phyloP scores from a whole-genome alignment of 2,888 invertebrate genomes.

The Tortrix viridana region DNA sequence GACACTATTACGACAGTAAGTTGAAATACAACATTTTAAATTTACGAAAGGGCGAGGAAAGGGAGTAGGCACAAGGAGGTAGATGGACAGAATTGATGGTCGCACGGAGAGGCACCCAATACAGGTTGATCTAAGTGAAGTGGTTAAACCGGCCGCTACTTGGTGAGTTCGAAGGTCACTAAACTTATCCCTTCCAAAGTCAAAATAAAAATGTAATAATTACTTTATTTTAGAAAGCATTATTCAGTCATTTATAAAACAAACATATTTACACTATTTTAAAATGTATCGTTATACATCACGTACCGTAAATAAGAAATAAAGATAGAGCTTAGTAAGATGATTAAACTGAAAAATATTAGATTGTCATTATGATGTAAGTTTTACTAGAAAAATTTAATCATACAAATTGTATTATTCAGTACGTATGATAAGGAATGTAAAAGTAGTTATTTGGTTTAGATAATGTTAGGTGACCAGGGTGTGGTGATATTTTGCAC shows the following conservation, averaged over 20 bases:
- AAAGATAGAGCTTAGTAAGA: conserved; percentile 84
- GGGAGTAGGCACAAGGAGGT: conserved; percentile 25
- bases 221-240: conserved; percentile 67
- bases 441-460: conserved; percentile 80
- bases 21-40: conserved; percentile 8
- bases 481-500: conserved; percentile 85
- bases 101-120: conserved; percentile 16
- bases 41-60: conserved; percentile 10
- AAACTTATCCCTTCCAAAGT: conserved; percentile 58
- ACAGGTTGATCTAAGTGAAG: conserved; percentile 21
- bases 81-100: conserved; percentile 12
- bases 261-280: conserved; percentile 83
- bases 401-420: conserved; percentile 78
- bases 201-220: conserved; percentile 50
- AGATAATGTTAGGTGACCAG: conserved; percentile 84
- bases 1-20: conserved; percentile 24
- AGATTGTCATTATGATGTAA: conserved; percentile 76
- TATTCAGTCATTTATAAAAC: conserved; percentile 67
- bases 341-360: conserved; percentile 73
- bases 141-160: conserved; percentile 28
- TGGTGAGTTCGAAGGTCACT: conserved; percentile 43
- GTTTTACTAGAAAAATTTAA: conserved; percentile 74
- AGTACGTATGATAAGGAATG: conserved; percentile 74
- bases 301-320: conserved; percentile 73
- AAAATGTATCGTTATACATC: conserved; percentile 80